phyloP scores from a whole-genome alignment of 2,113 vertebrate genomes.

The Sakesphorus luctuosus region DNA sequence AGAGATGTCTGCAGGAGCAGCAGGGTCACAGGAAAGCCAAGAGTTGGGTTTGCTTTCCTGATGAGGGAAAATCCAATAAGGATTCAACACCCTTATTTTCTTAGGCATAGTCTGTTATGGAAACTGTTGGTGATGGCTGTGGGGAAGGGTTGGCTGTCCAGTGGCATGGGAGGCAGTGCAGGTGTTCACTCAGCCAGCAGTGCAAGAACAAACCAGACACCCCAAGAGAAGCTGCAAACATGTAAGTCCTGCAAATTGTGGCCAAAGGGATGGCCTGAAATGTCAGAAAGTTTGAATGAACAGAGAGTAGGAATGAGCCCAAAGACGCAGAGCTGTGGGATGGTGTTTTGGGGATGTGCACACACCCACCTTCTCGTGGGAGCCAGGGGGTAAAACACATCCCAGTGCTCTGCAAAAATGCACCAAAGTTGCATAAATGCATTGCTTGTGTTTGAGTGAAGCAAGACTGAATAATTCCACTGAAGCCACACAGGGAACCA shows the following conservation, averaged over 20 bases:
- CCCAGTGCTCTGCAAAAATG: neutral
- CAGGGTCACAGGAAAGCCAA: neutral
- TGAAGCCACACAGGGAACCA: neutral
- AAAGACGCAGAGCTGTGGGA: neutral
- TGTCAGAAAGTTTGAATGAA: neutral
- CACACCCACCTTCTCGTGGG: neutral
- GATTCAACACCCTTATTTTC: neutral
- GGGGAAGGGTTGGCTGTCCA: neutral
- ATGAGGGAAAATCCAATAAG: neutral
- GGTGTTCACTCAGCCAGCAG: neutral
- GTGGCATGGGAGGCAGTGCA: accelerated
- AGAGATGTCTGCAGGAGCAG: neutral
- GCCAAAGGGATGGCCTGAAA: neutral
- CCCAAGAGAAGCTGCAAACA: neutral
- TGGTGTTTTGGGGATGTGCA: accelerated
- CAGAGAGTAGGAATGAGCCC: neutral
- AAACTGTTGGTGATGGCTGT: neutral
- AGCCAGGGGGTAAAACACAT: accelerated
- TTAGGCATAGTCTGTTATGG: neutral
- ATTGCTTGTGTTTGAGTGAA: accelerated
- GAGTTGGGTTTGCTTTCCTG: neutral
- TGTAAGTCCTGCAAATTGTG: accelerated
- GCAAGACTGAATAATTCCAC: neutral
- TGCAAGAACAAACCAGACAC: neutral
- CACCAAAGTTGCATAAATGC: neutral